Percentiles rank a stretch among this genome's conserved stretches.
These are phyloP conservation scores for Chloropsis cyanopogon DNA, from an alignment of 2,113 vertebrate genomes.

Conservation along the genomic window DNA sequence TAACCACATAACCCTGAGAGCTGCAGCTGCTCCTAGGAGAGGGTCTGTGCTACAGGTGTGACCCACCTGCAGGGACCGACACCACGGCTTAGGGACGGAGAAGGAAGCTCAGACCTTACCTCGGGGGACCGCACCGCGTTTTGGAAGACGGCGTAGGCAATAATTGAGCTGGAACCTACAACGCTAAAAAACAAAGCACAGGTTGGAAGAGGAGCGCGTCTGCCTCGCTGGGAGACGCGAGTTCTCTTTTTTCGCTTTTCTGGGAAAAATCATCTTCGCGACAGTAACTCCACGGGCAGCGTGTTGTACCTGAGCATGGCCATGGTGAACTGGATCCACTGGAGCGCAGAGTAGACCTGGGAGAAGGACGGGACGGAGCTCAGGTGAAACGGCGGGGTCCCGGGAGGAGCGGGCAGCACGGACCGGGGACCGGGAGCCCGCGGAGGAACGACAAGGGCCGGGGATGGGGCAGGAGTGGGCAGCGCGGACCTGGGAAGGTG, in stretches of 20 bases:
- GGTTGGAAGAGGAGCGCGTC: background rate
- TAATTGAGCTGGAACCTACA: slow-evolving; percentile 77
- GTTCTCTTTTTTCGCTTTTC: background rate
- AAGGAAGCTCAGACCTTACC: slow-evolving; percentile 58
- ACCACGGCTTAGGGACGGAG: background rate
- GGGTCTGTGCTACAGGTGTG: too few relatives aligned
- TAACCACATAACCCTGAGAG: background rate
- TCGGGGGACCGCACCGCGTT: slow-evolving; percentile 65
- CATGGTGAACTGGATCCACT: slow-evolving; percentile 77
- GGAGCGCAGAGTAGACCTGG: slow-evolving; percentile 67
- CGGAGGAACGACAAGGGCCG: background rate
- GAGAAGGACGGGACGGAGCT: background rate
- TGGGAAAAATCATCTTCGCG: background rate
- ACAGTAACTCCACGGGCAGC: background rate
- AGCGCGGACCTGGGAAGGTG: background rate
- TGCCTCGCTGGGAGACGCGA: background rate
- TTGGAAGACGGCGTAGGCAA: slow-evolving; percentile 73
- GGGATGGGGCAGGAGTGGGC: background rate
- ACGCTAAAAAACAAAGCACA: slow-evolving; percentile 64
- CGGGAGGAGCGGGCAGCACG: background rate
- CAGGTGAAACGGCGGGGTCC: background rate
- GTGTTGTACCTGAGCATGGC: slow-evolving; percentile 70
- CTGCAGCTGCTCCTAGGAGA: background rate
- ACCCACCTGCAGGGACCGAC: background rate
- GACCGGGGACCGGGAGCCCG: too few relatives aligned